These are phyloP conservation scores for Lepidothrix coronata DNA, from an alignment of 2,113 vertebrate species.

Conservation along the genomic window DNA sequence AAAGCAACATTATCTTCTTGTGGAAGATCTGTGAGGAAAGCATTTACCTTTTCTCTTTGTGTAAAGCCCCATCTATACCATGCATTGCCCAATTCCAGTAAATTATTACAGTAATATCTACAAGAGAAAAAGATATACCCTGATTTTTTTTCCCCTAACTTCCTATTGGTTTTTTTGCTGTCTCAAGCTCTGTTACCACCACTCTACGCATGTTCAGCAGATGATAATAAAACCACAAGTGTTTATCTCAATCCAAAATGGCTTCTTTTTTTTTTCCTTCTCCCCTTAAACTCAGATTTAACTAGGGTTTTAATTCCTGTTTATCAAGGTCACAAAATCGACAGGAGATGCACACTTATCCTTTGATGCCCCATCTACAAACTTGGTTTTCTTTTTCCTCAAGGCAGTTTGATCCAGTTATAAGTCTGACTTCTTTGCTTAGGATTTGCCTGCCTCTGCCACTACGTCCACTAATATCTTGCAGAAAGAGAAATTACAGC, in stretches of 20 bases:
- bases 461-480: fast-evolving
- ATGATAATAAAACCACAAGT: not conserved
- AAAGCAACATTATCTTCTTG: not conserved
- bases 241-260: not conserved
- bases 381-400: not conserved
- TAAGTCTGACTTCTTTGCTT: not conserved
- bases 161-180: not conserved
- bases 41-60: not conserved
- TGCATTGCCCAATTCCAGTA: not conserved
- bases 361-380: not conserved
- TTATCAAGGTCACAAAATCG: not conserved
- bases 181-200: not conserved
- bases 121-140: not conserved
- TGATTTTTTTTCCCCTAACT: not conserved
- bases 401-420: not conserved
- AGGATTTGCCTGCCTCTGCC: not conserved
- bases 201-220: not conserved
- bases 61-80: not conserved
- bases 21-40: not conserved
- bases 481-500: not conserved
- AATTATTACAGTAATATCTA: not conserved
- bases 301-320: not conserved
- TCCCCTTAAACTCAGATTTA: not conserved
- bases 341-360: not conserved
- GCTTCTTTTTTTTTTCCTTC: fast-evolving